These are phyloP conservation scores for Archilochus colubris DNA, from an alignment of 2,113 vertebrate genomes.

Conservation along the genomic window DNA sequence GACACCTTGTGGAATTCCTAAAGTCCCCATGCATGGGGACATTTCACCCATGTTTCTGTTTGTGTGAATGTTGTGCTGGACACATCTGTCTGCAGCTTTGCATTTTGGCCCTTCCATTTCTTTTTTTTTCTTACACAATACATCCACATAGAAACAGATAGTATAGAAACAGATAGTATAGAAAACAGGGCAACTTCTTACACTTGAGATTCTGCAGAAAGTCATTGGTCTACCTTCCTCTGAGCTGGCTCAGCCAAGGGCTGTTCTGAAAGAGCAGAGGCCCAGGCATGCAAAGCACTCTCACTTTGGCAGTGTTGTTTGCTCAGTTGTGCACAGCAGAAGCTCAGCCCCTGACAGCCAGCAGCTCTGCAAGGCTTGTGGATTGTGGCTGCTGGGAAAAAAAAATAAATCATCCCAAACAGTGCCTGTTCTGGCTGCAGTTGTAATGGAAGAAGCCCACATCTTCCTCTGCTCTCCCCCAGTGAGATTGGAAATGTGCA, in stretches of 20 bases:
- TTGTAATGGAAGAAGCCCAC: background rate
- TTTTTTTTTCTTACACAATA: background rate
- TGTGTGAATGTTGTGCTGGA: background rate
- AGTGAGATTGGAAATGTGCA: accelerated
- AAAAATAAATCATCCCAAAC: background rate
- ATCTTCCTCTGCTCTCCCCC: background rate
- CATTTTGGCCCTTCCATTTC: background rate
- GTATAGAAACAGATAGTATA: background rate
- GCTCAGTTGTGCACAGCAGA: background rate
- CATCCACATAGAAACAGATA: background rate
- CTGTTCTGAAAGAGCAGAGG: background rate
- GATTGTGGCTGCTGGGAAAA: background rate
- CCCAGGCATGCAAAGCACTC: background rate
- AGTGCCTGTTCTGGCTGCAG: background rate
- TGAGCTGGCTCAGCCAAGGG: background rate
- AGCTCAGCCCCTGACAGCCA: background rate
- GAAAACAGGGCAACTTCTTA: background rate
- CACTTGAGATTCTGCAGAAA: background rate
- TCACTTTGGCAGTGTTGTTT: accelerated
- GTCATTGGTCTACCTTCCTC: too few species aligned
- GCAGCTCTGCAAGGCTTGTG: background rate
- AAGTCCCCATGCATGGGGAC: background rate
- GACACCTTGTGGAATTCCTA: background rate
- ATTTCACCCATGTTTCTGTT: background rate
- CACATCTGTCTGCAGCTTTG: background rate